Percentiles rank a stretch among this genome's conserved stretches.
phyloP scores from a whole-genome alignment of 2,113 vertebrate species.

The Nicator chloris region DNA sequence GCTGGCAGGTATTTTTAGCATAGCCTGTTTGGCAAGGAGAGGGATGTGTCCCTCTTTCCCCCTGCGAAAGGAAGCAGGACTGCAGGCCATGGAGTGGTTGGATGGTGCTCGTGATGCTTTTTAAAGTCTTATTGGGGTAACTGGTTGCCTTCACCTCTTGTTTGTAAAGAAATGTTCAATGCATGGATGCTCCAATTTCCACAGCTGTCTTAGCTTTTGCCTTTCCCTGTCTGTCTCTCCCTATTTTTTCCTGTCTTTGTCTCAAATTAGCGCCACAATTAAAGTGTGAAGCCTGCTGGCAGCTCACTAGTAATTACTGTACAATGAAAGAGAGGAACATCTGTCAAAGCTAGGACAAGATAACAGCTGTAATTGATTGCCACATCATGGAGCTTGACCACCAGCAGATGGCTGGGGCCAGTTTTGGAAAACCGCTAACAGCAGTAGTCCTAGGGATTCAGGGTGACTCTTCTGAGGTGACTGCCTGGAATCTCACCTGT shows the following conservation, averaged over 20 bases:
- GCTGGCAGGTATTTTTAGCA: slow-evolving; percentile 47
- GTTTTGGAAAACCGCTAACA: not conserved
- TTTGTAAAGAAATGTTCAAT: slow-evolving; percentile 23
- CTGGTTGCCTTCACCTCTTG: not conserved
- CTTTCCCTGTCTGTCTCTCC: slow-evolving; percentile 42
- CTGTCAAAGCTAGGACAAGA: slow-evolving; percentile 67
- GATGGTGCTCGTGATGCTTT: not conserved
- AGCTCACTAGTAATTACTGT: slow-evolving; percentile 71
- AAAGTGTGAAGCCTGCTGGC: slow-evolving; percentile 72
- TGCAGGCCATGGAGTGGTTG: not conserved
- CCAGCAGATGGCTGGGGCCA: slow-evolving; percentile 65
- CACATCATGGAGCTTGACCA: slow-evolving; percentile 64
- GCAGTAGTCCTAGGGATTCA: not conserved
- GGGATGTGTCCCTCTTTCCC: not conserved
- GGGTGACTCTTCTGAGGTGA: not conserved
- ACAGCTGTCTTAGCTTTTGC: slow-evolving; percentile 42
- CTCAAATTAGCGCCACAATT: slow-evolving; percentile 69
- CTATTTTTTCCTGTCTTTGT: slow-evolving; percentile 59
- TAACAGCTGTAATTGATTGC: slow-evolving; percentile 75
- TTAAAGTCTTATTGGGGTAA: not conserved
- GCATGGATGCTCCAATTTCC: not conserved
- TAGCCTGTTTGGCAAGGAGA: slow-evolving; percentile 14
- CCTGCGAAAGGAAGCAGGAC: not conserved
- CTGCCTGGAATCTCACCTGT: not conserved
- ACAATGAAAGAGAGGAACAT: slow-evolving; percentile 68